Percentiles rank a stretch among this genome's conserved stretches.
Conservation (phyloP, 1,140 invertebrate species). For the Triops cancriformis region DNA sequence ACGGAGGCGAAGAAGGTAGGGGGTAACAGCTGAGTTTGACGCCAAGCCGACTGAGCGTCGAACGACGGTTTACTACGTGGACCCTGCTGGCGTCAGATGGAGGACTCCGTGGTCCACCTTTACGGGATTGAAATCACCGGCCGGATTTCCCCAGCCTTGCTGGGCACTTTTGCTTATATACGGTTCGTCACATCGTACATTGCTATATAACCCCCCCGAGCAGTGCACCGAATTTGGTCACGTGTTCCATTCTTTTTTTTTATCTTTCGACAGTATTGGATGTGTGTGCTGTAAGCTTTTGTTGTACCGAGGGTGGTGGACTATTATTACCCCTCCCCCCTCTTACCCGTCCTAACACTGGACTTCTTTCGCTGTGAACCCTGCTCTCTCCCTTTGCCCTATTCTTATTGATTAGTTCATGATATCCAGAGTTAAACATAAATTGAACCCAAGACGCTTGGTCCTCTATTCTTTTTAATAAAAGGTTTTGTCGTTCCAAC, state of each 20-base stretch:
- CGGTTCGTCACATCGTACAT: conserved; percentile 1
- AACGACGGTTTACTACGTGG: background rate
- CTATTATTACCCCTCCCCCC: background rate
- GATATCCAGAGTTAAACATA: background rate
- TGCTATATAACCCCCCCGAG: background rate
- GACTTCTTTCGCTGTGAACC: background rate
- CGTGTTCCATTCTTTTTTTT: conserved; percentile 2
- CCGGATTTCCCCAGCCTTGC: background rate
- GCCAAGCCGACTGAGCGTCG: background rate
- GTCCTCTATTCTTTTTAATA: background rate
- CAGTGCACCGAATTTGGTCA: conserved; percentile 3
- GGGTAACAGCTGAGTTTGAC: conserved; percentile 9
- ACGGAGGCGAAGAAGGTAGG: conserved; percentile 3
- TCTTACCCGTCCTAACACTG: background rate
- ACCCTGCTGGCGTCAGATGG: conserved; percentile 3
- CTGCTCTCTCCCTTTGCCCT: background rate
- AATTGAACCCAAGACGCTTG: background rate
- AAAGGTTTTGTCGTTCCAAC: background rate
- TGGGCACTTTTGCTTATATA: conserved; percentile 1
- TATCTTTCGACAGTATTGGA: background rate
- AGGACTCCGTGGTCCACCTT: conserved; percentile 7
- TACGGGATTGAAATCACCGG: conserved; percentile 9
- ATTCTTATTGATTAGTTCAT: conserved; percentile 6
- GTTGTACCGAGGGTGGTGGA: background rate
- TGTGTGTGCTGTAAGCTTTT: background rate